Evolutionary conservation across 23 tunicate genomes (phyloP).

Genomic region (Styela plicata): DNA sequence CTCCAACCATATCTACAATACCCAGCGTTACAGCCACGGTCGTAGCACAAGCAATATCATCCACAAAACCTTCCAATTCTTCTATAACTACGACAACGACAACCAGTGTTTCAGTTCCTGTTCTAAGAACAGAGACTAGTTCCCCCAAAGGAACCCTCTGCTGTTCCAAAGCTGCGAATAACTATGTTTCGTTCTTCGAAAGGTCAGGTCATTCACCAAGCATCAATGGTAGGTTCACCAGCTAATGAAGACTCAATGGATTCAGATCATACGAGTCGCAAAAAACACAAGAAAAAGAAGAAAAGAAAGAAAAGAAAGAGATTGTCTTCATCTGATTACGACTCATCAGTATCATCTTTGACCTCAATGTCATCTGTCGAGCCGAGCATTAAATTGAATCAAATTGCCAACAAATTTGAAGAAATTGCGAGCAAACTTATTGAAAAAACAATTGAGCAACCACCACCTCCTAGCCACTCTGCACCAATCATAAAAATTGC

Average conservation of each 20-base stretch:
- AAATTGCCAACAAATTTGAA: not conserved
- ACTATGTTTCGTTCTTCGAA: constrained; percentile 75
- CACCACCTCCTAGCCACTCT: not conserved
- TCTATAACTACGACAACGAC: not conserved
- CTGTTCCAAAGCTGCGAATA: constrained; percentile 47
- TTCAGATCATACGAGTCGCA: constrained; percentile 12
- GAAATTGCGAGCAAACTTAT: constrained; percentile 14
- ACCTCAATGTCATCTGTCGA: not conserved
- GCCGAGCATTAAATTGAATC: not conserved
- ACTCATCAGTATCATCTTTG: constrained; percentile 14
- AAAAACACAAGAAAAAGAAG: constrained; percentile 39
- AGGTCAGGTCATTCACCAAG: constrained; percentile 78
- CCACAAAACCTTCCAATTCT: not conserved
- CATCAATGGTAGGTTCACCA: constrained; percentile 40
- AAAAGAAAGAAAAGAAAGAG: constrained; percentile 50
- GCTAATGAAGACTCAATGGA: constrained; percentile 25
- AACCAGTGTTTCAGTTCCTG: not conserved
- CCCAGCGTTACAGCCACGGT: not conserved
- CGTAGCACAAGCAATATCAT: not conserved
- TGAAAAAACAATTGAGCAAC: not conserved
- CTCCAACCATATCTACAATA: not conserved
- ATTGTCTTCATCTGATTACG: constrained; percentile 2
- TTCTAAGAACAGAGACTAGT: not conserved
- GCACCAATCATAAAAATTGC: constrained; percentile 2
- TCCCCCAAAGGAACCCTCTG: not conserved